Evolutionary conservation across 2,888 invertebrate genomes (phyloP), one percentile per base, ranked within the genome.

Genomic region (Sarcophaga carnaria): DNA sequence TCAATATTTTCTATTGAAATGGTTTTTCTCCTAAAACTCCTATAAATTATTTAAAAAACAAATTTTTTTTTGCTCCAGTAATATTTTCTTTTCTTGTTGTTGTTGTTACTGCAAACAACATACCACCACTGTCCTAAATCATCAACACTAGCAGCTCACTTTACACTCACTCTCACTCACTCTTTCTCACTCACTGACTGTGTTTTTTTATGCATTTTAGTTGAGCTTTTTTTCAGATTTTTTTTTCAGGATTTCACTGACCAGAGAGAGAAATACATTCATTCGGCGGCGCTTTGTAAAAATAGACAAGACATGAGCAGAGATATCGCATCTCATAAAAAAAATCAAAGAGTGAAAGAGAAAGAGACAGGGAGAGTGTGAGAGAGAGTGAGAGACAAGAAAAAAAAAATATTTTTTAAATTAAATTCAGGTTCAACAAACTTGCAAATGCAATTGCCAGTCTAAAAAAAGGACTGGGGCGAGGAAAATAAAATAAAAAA

Each of bases 381-480:
- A 10, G 37, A 10, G 37, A 37, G 37, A 6, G 37, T 6, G 27
- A 4, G 4, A 27, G 4, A 0, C 0, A 27, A 25, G 5, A 27
- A 27, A 4, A 37, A 37, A 37, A 8, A 37, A 54, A 54, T 54
- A 54, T 14, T 17, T 14, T 64, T 76, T 47, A 64, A 45, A 76
- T 71, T 59, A 80, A 80, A 76, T 80, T 84, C 80, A 75, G 80
- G 71, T 80, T 84, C 84, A 84, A 80, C 64, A 64, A 84, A 75
- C 83, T 79, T 63, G 59, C n/a, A 10, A 60, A 69, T 71, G 12
- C 75, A 75, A 75, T 81, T 75, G 62, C 20, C 70, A 69, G 37
- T 54, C 14, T 12, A 14, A 54, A 54, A 49, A 54, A 17, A 54
- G 54, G 17, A 54, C 17, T 54, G 54, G 12, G 54, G 54, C 8